Evolutionary conservation across 1,140 invertebrate species (phyloP).

Genomic region (Drosophila lowei): DNA sequence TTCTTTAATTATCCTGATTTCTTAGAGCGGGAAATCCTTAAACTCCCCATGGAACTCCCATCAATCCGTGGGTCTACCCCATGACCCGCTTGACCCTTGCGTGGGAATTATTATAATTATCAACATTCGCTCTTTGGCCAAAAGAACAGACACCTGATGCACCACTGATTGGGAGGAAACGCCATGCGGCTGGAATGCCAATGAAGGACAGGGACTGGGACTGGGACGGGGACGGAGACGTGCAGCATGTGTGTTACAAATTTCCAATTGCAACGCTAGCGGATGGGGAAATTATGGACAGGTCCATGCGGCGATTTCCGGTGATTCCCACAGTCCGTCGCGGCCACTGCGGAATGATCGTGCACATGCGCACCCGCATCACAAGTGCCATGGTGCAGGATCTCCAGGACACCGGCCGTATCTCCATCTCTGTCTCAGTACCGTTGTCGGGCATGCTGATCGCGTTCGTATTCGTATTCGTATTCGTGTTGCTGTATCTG

Average conservation of each 20-base stretch:
- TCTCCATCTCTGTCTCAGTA: conserved; percentile 1
- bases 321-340: conserved; percentile 42
- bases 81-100: conserved; percentile 23
- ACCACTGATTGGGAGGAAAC: conserved; percentile 41
- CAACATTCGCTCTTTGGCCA: conserved; percentile 19
- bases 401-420: not conserved
- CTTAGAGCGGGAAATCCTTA: too few relatives aligned
- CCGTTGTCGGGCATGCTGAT: conserved; percentile 8
- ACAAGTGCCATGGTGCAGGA: conserved; percentile 45
- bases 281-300: conserved; percentile 22
- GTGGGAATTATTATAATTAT: conserved; percentile 42
- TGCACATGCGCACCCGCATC: conserved; percentile 33
- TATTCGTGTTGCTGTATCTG: conserved; percentile 1
- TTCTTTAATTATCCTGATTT: too few relatives aligned
- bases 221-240: not conserved
- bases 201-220: conserved; percentile 7
- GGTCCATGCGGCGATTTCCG: conserved; percentile 36
- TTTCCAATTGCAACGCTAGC: conserved; percentile 43
- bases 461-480: conserved; percentile 4
- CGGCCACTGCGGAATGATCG: conserved; percentile 6
- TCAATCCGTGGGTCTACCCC: conserved; percentile 4
- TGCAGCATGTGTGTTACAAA: conserved; percentile 76
- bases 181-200: conserved; percentile 25
- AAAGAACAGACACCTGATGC: conserved; percentile 34
- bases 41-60: too few relatives aligned